These are phyloP conservation scores for Reinhardtius hippoglossoides DNA, from an alignment of 2,113 vertebrate species.

Conservation along the genomic window DNA sequence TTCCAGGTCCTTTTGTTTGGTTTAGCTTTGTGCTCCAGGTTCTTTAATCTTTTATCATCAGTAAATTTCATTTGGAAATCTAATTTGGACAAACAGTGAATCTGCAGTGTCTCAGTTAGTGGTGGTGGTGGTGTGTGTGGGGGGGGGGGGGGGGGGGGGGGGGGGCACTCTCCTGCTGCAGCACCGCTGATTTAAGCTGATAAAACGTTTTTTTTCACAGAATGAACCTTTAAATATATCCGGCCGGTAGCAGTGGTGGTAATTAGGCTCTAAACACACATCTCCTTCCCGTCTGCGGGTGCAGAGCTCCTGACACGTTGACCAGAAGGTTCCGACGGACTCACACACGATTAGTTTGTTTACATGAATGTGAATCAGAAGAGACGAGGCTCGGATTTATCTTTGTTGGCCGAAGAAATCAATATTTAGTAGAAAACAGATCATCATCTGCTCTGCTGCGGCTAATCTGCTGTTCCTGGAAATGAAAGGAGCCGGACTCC, in stretches of 20 bases:
- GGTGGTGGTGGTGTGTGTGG: too few species aligned
- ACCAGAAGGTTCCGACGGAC: too few species aligned
- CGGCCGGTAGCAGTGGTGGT: neutral
- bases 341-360: neutral
- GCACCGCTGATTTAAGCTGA: neutral
- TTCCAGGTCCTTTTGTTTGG: neutral
- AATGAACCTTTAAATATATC: neutral
- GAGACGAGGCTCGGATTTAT: slow-evolving; percentile 10
- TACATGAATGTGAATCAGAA: neutral
- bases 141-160: neutral
- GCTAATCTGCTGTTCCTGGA: slow-evolving; percentile 30
- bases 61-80: neutral
- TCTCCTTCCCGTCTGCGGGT: too few species aligned
- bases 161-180: neutral
- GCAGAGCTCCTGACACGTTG: too few species aligned
- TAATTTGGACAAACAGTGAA: neutral
- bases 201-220: neutral
- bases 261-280: too few species aligned
- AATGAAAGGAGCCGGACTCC: neutral
- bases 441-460: slow-evolving; percentile 13
- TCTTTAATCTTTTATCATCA: neutral
- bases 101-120: neutral
- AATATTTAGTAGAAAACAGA: slow-evolving; percentile 32
- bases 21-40: neutral
- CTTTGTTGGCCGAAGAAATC: neutral